Base-by-base conservation (phyloP, 2,888 invertebrate species). In the Sphecodes monilicornis region DNA sequence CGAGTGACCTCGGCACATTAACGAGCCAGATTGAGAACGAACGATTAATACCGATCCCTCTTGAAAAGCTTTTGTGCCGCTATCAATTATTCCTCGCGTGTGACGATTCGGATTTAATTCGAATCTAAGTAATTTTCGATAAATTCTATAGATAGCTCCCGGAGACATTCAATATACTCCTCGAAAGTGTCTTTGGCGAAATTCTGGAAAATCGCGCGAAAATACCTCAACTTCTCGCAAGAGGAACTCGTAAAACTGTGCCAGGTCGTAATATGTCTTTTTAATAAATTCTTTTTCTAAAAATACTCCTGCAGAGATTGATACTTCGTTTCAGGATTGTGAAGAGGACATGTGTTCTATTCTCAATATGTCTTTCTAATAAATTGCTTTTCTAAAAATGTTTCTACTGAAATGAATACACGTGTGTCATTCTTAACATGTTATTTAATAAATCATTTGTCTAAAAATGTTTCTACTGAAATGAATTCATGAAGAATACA, bases 1-100 rank as follows among this genome's bases (percentile, higher is more conserved):
- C 72, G 72, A 46, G 69, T 32, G 68, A 70, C 82, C 77, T 71
- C 64, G 84, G 29, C 64, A 32, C 8, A 39, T 84, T 36, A 74
- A 74, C 70, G 76, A 5, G 50, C n/a, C 36, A 64, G 29, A 70
- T 46, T 32, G 41, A 36, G 26, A 70, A 41, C 74, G n/a, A 32
- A 66, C 73, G 68, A 76, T 80, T 82, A 82, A 71, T 54, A 36
- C 26, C 43, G 50, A 54, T 54, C 54, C 43, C 18, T 18, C 22
- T 43, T 6, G 5, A 57, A 66, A 46, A 18, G n/a, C 46, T 60
- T 18, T 18, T n/a, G 46, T 11, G 1, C 0, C 29, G 16, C 43
- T 18, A 26, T 60, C 76, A 43, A 72, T 79, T 64, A 69, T 50
- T 74, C 26, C 11, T 18, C 32, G 32, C 32, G 66, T 22, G 18